These are phyloP conservation scores for Alcedo atthis DNA, from an alignment of 2,797 vertebrate species.

Conservation along the genomic window DNA sequence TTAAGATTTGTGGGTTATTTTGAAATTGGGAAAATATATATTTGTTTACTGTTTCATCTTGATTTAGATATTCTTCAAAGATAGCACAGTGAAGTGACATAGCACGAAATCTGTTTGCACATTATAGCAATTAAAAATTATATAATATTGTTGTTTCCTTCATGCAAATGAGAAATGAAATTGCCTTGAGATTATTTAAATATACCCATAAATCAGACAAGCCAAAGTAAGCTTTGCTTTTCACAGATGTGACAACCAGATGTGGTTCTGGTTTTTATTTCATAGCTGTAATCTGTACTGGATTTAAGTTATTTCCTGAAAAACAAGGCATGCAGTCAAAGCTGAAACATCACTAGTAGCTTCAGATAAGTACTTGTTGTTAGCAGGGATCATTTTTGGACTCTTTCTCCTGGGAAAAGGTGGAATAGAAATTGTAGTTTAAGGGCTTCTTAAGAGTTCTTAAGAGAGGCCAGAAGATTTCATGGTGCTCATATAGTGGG, in stretches of 20 bases:
- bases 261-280: conserved; percentile 70
- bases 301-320: conserved; percentile 60
- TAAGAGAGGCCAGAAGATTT: background rate
- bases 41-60: background rate
- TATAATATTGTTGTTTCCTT: background rate
- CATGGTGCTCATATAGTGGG: background rate
- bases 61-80: background rate
- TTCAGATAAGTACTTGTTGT: conserved; percentile 9
- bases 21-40: background rate
- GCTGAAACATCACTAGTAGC: background rate
- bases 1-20: background rate
- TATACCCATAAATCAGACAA: conserved; percentile 35
- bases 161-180: conserved; percentile 34
- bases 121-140: conserved; percentile 9
- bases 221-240: conserved; percentile 30
- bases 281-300: conserved; percentile 43
- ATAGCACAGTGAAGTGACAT: background rate
- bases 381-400: background rate
- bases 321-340: conserved; percentile 1
- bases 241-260: conserved; percentile 59
- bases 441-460: background rate
- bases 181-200: conserved; percentile 28
- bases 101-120: background rate
- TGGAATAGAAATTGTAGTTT: background rate
- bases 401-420: background rate